Percentiles rank a stretch among this genome's conserved stretches.
Evolutionary conservation across 2,797 vertebrate species (phyloP).

Genomic region (Bovichtus variegatus): DNA sequence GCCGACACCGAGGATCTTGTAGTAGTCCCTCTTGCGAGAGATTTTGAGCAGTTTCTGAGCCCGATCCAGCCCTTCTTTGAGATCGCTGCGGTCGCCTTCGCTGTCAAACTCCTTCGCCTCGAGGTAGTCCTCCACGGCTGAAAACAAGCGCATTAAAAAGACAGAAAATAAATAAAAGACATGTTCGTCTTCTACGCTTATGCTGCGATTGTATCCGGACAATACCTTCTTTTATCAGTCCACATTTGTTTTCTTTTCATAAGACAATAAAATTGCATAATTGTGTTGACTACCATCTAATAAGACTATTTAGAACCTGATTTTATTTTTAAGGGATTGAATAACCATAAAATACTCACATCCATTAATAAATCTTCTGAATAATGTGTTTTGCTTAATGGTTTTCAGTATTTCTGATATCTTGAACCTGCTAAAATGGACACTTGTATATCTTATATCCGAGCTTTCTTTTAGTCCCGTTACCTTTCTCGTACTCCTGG

Average conservation of each 20-base stretch:
- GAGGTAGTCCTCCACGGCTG: conserved; percentile 90
- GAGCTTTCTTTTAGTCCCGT: not conserved
- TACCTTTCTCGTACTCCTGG: conserved; percentile 90
- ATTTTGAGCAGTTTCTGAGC: conserved; percentile 89
- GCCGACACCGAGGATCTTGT: conserved; percentile 89
- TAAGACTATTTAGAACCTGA: no score
- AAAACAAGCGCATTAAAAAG: not conserved
- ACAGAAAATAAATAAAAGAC: not conserved
- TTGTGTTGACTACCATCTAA: not conserved
- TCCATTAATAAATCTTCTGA: not conserved
- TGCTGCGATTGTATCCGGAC: not conserved
- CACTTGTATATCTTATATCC: no score
- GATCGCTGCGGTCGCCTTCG: conserved; percentile 79
- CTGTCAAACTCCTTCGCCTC: conserved; percentile 88
- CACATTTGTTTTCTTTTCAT: not conserved
- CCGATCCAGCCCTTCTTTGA: conserved; percentile 87
- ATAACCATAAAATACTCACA: not conserved
- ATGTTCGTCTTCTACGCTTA: not conserved
- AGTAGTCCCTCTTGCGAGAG: conserved; percentile 90
- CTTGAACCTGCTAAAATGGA: not conserved
- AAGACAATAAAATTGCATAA: not conserved
- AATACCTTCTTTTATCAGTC: not conserved
- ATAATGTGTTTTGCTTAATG: not conserved
- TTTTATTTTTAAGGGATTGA: no score
- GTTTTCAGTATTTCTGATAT: not conserved